Evolutionary conservation across 2,888 invertebrate species (phyloP).

Genomic region (Geotrupes spiniger): DNA sequence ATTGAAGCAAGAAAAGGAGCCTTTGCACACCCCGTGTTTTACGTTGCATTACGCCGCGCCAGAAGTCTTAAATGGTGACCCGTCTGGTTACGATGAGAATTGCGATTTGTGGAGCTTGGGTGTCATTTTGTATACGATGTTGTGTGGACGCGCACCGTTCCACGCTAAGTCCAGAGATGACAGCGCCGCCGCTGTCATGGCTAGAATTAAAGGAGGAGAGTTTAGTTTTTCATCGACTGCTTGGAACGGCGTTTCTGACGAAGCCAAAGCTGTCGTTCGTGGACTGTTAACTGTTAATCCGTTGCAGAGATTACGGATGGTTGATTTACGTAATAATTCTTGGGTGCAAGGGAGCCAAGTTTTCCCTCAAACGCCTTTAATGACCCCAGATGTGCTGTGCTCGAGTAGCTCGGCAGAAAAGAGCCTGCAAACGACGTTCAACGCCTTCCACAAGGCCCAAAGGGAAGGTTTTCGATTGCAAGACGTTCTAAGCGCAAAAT

Average conservation of each 20-base stretch:
- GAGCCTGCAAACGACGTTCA: slow-evolving; percentile 61
- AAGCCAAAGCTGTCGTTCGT: slow-evolving; percentile 72
- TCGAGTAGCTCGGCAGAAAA: slow-evolving; percentile 53
- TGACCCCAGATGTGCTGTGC: slow-evolving; percentile 61
- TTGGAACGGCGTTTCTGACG: slow-evolving; percentile 71
- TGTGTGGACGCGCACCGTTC: slow-evolving; percentile 88
- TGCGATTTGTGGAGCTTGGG: slow-evolving; percentile 97
- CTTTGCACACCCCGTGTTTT: slow-evolving; percentile 83
- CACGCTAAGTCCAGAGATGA: slow-evolving; percentile 67
- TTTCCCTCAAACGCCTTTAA: slow-evolving; percentile 56
- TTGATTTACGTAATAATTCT: slow-evolving; percentile 63
- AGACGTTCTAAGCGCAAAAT: slow-evolving; percentile 68
- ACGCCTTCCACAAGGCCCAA: slow-evolving; percentile 67
- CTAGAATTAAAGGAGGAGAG: slow-evolving; percentile 74
- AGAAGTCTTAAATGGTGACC: slow-evolving; percentile 70
- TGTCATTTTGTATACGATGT: slow-evolving; percentile 71
- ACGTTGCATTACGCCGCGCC: slow-evolving; percentile 95
- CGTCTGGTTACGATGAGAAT: slow-evolving; percentile 80
- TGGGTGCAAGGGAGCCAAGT: slow-evolving; percentile 59
- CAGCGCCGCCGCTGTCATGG: slow-evolving; percentile 73
- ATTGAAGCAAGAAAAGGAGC: slow-evolving; percentile 61
- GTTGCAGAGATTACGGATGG: slow-evolving; percentile 64
- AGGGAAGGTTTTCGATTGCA: slow-evolving; percentile 70
- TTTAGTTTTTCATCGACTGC: slow-evolving; percentile 69
- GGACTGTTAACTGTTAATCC: slow-evolving; percentile 80